Percentiles rank a stretch among this genome's conserved stretches.
Evolutionary conservation across 35 echinoderm and acorn worm genomes (phyloP).

Genomic region (Apostichopus parvimensis): DNA sequence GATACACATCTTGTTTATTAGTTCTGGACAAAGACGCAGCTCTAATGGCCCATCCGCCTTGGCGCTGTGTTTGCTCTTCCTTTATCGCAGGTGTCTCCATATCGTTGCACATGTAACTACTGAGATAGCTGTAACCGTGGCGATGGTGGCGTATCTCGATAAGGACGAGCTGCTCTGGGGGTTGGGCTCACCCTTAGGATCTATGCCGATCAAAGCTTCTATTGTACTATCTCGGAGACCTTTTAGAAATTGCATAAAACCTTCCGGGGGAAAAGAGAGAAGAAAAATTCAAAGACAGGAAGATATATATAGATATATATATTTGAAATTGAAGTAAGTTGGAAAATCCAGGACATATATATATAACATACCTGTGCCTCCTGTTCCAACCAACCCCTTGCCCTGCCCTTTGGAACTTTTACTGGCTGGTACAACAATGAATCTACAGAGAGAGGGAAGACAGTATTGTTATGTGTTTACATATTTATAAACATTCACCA

Average conservation of each 20-base stretch:
- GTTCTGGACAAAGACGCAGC: too few relatives aligned
- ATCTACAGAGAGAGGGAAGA: not conserved
- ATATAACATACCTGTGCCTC: conserved; percentile 39
- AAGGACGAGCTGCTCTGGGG: not conserved
- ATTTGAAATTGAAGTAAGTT: too few relatives aligned
- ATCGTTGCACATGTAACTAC: not conserved
- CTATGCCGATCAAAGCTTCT: not conserved
- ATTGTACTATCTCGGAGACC: conserved; percentile 24
- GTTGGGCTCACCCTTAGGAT: not conserved
- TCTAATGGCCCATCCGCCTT: too few relatives aligned
- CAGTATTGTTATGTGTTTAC: not conserved
- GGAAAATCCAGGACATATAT: not conserved
- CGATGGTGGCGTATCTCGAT: not conserved
- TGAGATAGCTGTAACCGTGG: not conserved
- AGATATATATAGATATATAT: too few relatives aligned
- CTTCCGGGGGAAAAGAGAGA: not conserved
- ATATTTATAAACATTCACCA: too few relatives aligned
- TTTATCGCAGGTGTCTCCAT: not conserved
- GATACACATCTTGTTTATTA: too few relatives aligned
- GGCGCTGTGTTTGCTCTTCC: not conserved
- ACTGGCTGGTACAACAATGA: conserved; percentile 23
- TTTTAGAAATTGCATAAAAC: conserved; percentile 48
- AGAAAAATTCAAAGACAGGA: not conserved
- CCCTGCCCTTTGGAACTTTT: conserved; percentile 7
- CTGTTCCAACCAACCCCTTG: conserved; percentile 36